Evolutionary conservation across 1,140 invertebrate species (phyloP).

Genomic region (Ceratosolen fusciceps): DNA sequence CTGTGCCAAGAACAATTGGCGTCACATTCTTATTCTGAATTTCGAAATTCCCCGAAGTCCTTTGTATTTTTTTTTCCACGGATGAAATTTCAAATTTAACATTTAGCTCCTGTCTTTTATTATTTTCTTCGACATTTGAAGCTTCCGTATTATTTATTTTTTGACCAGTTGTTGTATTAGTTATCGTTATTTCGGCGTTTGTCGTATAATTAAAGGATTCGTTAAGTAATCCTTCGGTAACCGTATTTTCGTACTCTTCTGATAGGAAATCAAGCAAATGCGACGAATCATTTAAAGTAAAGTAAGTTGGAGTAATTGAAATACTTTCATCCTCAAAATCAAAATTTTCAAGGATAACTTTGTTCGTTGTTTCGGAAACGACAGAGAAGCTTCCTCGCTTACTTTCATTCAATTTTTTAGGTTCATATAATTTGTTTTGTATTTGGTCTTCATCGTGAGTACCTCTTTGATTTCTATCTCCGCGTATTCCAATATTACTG

Average conservation of each 20-base stretch:
- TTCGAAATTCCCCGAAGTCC: neutral
- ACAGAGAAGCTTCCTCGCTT: neutral
- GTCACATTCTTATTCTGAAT: conserved; percentile 35
- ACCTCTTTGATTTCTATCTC: conserved; percentile 15
- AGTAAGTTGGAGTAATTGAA: neutral
- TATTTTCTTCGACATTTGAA: neutral
- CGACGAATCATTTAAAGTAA: neutral
- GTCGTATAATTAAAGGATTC: neutral
- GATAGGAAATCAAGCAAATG: neutral
- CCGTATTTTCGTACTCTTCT: neutral
- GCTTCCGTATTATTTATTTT: neutral
- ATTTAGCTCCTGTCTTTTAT: neutral
- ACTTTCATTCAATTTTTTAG: neutral
- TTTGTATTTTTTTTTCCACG: conserved; percentile 13
- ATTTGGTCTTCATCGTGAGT: neutral
- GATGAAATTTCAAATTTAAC: neutral
- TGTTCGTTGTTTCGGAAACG: neutral
- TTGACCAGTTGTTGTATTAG: neutral
- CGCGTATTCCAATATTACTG: neutral
- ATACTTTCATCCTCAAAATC: neutral
- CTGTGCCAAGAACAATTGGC: conserved; percentile 26
- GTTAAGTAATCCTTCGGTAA: neutral
- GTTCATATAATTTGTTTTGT: neutral
- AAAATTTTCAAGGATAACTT: neutral
- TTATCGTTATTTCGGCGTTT: neutral